A percentile compares a stretch with the other conserved stretches of the same genome.
Conservation (phyloP, 2,888 invertebrate genomes). For the Drosophila helvetica region DNA sequence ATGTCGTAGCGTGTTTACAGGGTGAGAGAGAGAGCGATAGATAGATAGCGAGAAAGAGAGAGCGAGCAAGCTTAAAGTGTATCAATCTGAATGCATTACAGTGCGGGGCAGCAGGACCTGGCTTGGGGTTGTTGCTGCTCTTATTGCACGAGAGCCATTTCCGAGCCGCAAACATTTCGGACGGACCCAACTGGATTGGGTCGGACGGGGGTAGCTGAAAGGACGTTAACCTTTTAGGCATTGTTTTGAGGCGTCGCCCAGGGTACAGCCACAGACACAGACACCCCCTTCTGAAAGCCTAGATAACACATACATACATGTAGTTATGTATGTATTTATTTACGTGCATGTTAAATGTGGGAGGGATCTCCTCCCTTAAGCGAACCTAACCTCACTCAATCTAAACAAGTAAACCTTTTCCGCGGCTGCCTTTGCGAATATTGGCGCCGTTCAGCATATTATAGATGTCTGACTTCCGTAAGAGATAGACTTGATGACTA, state of each 20-base stretch:
- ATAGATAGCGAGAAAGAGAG: neutral
- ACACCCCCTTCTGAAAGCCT: neutral
- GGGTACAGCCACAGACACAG: slow-evolving; percentile 12
- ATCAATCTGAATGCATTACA: slow-evolving; percentile 43
- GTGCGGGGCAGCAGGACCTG: slow-evolving; percentile 1
- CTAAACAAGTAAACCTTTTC: neutral
- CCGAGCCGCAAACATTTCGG: slow-evolving; percentile 39
- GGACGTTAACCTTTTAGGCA: slow-evolving; percentile 64
- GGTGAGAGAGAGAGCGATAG: slow-evolving; percentile 1
- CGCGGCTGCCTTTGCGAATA: neutral
- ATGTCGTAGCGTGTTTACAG: slow-evolving; percentile 36
- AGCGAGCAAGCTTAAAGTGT: slow-evolving; percentile 18
- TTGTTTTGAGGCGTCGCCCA: slow-evolving; percentile 17
- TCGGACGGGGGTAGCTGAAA: slow-evolving; percentile 33
- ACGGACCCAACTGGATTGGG: neutral
- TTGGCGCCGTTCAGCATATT: slow-evolving; percentile 45
- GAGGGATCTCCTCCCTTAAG: neutral
- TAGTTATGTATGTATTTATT: neutral
- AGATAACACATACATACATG: neutral
- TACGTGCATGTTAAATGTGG: slow-evolving; percentile 45
- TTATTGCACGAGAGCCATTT: slow-evolving; percentile 66
- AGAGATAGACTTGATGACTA: slow-evolving; percentile 42
- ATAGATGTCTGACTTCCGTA: slow-evolving; percentile 31
- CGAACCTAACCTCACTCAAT: slow-evolving; percentile 33
- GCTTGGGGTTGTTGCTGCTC: slow-evolving; percentile 14